Evolutionary conservation across 1,140 invertebrate species (phyloP), one percentile per base, ranked within the genome.

Genomic region (Ladona fulva): DNA sequence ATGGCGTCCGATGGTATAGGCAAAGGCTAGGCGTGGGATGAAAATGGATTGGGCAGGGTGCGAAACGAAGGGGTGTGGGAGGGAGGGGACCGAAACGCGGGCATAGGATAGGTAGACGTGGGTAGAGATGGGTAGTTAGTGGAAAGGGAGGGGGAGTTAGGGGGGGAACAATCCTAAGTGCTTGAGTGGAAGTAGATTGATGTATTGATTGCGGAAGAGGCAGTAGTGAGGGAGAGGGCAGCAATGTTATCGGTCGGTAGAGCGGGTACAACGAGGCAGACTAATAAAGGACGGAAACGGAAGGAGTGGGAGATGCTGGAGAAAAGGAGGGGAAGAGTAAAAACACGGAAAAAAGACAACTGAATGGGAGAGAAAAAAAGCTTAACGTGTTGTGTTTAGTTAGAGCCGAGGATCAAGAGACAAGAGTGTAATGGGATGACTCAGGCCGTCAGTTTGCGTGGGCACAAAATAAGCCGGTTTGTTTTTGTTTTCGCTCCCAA

Each of bases 361-460:
- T 37, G 29, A 37, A 66, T 66, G 52, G 16, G n/a, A 66, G 52
- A 12, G n/a, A 66, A 66, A 66, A 66, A 66, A 22, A 66, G 52
- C 52, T 66, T 66, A 66, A 66, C 52, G 52, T 66, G 52, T 66
- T 66, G 14, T 66, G 52, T 66, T 66, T 66, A 66, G 52, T 66
- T 66, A 66, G 16, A 66, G 52, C 14, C 14, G 52, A 66, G 52
- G n/a, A 66, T 66, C 52, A 16, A 22, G 52, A 66, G 52, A 66
- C 52, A 66, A 66, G 52, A 66, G 52, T 66, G 52, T 66, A 66
- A 66, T 66, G n/a, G 52, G 52, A 66, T 66, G 52, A 66, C 52
- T 66, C 52, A 66, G 52, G 14, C 52, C 52, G 52, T 66, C 52
- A 66, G 52, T 66, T 37, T 66, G 52, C n/a, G 52, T 66, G 52